Percentiles rank a stretch among this genome's conserved stretches.
Evolutionary conservation across 2,888 invertebrate genomes (phyloP).

Genomic region (Drosophila conformis): DNA sequence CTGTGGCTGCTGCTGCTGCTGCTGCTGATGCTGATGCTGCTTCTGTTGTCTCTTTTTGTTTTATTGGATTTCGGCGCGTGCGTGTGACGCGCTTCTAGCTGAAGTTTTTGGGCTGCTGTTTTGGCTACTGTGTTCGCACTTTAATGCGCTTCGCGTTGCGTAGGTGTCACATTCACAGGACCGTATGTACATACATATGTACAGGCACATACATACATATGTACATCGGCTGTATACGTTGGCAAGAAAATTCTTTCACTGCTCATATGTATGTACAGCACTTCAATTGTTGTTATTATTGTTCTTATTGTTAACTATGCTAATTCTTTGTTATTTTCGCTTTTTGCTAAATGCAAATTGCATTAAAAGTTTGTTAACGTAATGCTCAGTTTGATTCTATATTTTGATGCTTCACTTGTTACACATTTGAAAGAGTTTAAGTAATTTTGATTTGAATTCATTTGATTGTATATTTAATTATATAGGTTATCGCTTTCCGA

Average conservation of each 20-base stretch:
- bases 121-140: conserved; percentile 47
- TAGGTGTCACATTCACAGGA: conserved; percentile 60
- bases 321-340: not conserved
- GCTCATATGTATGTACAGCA: conserved; percentile 17
- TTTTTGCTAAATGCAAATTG: conserved; percentile 13
- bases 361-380: conserved; percentile 14
- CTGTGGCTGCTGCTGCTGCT: not conserved
- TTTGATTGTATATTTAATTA: conserved; percentile 5
- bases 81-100: conserved; percentile 37
- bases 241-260: conserved; percentile 27
- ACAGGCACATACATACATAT: conserved; percentile 43
- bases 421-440: conserved; percentile 9
- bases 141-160: conserved; percentile 64
- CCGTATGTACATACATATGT: conserved; percentile 46
- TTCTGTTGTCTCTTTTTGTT: conserved; percentile 55
- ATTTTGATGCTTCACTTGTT: conserved; percentile 31
- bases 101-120: conserved; percentile 28
- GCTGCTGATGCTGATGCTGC: conserved; percentile 32
- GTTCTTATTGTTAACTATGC: conserved; percentile 22
- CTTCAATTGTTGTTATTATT: conserved; percentile 12
- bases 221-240: conserved; percentile 51
- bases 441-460: conserved; percentile 1
- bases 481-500: not conserved
- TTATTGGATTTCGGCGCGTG: conserved; percentile 54
- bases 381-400: not conserved